Evolutionary conservation across 2,888 invertebrate species (phyloP), one percentile per base, ranked within the genome.

Genomic region (Gnatocerus cornutus): DNA sequence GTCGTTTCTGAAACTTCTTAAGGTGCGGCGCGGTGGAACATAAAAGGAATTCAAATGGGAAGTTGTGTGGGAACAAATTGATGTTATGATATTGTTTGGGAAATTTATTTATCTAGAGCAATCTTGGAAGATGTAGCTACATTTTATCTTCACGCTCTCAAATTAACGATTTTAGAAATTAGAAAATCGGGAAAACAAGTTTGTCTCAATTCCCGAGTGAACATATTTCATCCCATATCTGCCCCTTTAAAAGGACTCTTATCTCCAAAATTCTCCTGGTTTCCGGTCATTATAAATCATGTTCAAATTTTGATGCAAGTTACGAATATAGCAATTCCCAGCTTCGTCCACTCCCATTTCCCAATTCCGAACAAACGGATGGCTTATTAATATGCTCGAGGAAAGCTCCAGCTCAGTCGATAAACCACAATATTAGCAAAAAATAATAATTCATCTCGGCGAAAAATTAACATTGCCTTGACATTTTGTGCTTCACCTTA

Each of bases 311-410:
- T 21, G 21, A 21, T 21, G 4, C 21, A 21, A 21, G 21, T 21
- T 21, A 21, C 21, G 21, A 21, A 21, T n/a, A n/a, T n/a, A n/a
- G 29, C 48, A 5, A 27, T 48, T 21, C 27, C 48, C 48, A 27
- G 9, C 48, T 10, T 9, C 27, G 21, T 48, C 10, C 27, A 27
- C 16, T n/a, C 48, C 29, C 9, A 55, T 56, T 39, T 14, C 39
- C 21, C 14, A 9, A 1, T 3, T 39, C 53, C 16, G 16, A 55
- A 39, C 14, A 55, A 55, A 55, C 37, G 37, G 37, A 33, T 55
- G 13, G 16, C 52, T 63, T 61, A 48, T 61, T 61, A 61, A 61
- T 61, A 61, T 33, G 48, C 48, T 21, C 8, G 33, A 55, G 46
- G 53, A 45, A 37, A 43, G 50, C 21, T 14, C 16, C n/a, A n/a